These are phyloP conservation scores for Macrophya annulata DNA, from an alignment of 2,888 invertebrate species.

Conservation along the genomic window DNA sequence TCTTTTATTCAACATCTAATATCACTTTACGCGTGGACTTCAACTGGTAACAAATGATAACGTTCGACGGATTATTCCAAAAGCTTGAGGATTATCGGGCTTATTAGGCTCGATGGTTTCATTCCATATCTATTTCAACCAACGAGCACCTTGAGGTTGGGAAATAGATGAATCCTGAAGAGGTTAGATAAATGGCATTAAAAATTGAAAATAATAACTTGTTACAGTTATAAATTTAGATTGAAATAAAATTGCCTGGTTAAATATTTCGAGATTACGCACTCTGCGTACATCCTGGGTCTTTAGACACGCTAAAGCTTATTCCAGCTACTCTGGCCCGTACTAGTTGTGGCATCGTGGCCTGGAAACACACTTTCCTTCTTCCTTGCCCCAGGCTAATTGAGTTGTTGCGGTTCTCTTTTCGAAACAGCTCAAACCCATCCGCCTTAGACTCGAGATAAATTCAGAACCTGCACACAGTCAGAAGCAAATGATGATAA, in stretches of 20 bases:
- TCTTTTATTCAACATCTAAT: background rate
- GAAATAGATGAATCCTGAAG: background rate
- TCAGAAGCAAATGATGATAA: background rate
- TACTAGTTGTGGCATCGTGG: slow-evolving; percentile 54
- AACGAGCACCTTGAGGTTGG: background rate
- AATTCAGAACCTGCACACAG: background rate
- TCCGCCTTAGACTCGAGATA: slow-evolving; percentile 1
- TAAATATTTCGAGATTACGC: background rate
- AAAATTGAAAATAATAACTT: background rate
- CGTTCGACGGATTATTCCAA: background rate
- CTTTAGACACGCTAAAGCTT: slow-evolving; percentile 24
- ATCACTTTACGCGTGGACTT: background rate
- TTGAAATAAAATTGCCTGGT: background rate
- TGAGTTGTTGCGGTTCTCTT: slow-evolving; percentile 35
- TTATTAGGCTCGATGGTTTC: slow-evolving; percentile 18
- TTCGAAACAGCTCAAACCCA: slow-evolving; percentile 4
- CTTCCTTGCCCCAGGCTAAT: slow-evolving; percentile 53
- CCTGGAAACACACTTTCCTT: slow-evolving; percentile 65
- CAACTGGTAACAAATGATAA: slow-evolving; percentile 17
- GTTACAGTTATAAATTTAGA: background rate
- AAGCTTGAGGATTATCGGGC: slow-evolving; percentile 19
- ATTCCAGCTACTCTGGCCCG: slow-evolving; percentile 15
- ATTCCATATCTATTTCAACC: slow-evolving; percentile 1
- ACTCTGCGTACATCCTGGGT: slow-evolving; percentile 35
- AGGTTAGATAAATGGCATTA: background rate